Evolutionary conservation across 1,140 invertebrate species (phyloP).

Genomic region (Diploscapter pachys): DNA sequence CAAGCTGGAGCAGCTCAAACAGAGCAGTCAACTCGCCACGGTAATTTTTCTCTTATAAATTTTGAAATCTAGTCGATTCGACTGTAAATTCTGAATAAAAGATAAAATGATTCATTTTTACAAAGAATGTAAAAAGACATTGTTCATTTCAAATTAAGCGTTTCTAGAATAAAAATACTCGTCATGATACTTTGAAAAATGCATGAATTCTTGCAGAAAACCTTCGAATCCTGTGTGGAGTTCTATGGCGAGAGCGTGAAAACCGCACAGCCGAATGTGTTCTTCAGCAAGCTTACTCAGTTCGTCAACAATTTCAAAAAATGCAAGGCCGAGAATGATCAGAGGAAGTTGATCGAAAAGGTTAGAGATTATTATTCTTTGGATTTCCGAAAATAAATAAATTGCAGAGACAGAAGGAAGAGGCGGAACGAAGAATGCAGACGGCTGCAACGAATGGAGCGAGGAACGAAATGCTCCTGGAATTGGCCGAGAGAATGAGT

Average conservation of each 20-base stretch:
- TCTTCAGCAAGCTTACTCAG: constrained; percentile 41
- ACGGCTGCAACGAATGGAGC: constrained; percentile 1
- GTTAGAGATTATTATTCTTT: constrained; percentile 1
- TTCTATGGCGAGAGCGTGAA: constrained; percentile 47
- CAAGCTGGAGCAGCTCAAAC: constrained; percentile 29
- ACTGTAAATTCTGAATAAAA: not conserved
- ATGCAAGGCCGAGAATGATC: constrained; percentile 31
- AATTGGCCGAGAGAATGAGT: constrained; percentile 33
- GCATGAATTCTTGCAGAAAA: constrained; percentile 8
- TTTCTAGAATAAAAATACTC: not conserved
- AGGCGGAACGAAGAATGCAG: constrained; percentile 13
- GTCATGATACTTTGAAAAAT: not conserved
- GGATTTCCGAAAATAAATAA: not conserved
- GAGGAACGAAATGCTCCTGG: constrained; percentile 29
- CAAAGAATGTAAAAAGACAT: not conserved
- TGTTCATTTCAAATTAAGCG: not conserved
- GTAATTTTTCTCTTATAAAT: not conserved
- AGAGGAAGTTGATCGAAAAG: constrained; percentile 28
- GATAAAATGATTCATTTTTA: not conserved
- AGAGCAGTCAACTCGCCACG: constrained; percentile 27
- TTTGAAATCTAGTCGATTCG: not conserved
- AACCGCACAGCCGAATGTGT: constrained; percentile 34
- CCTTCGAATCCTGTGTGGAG: constrained; percentile 45
- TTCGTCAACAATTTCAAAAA: constrained; percentile 43
- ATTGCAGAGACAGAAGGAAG: constrained; percentile 10